Evolutionary conservation across 2,888 invertebrate genomes (phyloP), one percentile per base, ranked within the genome.

Genomic region (Oxytorus armatus): DNA sequence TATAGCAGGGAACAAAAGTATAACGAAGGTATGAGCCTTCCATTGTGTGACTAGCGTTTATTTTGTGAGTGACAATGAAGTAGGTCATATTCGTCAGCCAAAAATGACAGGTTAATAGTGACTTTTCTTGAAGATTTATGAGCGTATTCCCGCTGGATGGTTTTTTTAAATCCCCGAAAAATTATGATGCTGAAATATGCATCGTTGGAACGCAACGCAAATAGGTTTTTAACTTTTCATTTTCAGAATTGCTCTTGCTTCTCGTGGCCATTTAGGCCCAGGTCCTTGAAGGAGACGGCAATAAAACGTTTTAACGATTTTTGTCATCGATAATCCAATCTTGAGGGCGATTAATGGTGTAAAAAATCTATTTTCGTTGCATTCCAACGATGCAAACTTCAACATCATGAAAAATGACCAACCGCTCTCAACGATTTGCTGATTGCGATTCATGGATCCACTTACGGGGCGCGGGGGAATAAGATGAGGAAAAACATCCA

Each of bases 1-100:
- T 57, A 18, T 36, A 39, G 18, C 57, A 11, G 55, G 39, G 18
- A 73, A 73, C 25, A 73, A 73, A 61, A 16, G 25, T 51, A 39
- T 14, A 63, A 18, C 39, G 14, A 33, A 61, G 33, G 36, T 70
- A 57, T 49, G 33, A 14, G 36, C 10, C 29, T 42, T 72, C 18
- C 21, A 23, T 73, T 73, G 61, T 73, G 29, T 7, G 39, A 36
- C 23, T 16, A 11, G 3, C 16, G 10, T 51, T 33, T 39, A 51
- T 73, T 18, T 25, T 73, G 39, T 23, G 14, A 14, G 29, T n/a
- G 36, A 36, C 8, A 14, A 42, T 42, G 29, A 73, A 61, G 51
- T 51, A 42, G 55, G 42, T 49, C 51, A 3, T 51, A 18, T 53
- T 29, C 39, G 25, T 39, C 51, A 63, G 14, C 51, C 14, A 61